These are phyloP conservation scores for Emys orbicularis DNA, from an alignment of 2,797 vertebrate species.

Conservation along the genomic window DNA sequence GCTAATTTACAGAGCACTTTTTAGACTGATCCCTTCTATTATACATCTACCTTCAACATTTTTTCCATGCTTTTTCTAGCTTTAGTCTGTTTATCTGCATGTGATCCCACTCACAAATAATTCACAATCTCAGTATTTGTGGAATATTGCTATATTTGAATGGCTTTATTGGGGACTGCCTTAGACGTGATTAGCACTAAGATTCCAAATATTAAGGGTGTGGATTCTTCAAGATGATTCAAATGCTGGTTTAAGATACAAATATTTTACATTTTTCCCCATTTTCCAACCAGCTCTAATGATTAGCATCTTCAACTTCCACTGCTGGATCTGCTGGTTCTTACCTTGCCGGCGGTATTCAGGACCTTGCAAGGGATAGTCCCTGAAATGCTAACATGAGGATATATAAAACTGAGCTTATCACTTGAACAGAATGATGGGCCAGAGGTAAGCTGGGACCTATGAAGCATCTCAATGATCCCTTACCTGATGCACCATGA, in stretches of 20 bases:
- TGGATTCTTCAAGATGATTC: accelerated
- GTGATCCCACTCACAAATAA: not conserved
- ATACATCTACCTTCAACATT: not conserved
- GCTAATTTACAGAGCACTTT: not conserved
- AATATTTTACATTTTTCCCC: not conserved
- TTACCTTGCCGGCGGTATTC: not conserved
- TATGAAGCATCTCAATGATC: not conserved
- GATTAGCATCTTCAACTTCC: not conserved
- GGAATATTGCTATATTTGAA: not conserved
- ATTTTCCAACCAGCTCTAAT: not conserved
- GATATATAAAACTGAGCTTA: not conserved
- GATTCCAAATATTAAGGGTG: not conserved
- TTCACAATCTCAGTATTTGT: not conserved
- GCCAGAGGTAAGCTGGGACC: not conserved
- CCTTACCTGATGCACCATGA: not conserved
- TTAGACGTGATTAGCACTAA: not conserved
- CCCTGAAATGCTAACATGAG: not conserved
- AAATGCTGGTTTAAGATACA: not conserved
- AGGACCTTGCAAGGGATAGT: not conserved
- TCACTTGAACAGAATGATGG: not conserved
- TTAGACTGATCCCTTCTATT: not conserved
- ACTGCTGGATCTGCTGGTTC: not conserved
- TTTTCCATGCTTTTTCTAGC: not conserved
- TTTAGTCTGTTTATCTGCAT: not conserved
- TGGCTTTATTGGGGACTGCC: accelerated